Conservation (phyloP, 2,113 vertebrate species). For the Tapirus terrestris region DNA sequence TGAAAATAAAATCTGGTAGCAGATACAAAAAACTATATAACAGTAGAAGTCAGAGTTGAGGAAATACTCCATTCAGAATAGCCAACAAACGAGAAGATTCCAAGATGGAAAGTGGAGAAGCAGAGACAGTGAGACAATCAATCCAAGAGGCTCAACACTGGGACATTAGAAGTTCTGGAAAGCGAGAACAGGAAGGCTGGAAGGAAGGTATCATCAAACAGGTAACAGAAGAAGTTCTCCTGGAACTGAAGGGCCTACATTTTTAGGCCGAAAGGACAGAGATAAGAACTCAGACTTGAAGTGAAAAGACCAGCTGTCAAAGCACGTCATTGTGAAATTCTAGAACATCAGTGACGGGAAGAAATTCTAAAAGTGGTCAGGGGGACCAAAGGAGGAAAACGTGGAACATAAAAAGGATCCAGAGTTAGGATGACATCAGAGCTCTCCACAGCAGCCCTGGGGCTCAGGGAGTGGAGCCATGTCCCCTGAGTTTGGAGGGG, state of each 20-base stretch:
- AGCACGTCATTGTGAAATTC: background rate
- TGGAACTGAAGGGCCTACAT: fast-evolving
- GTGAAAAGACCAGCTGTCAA: no score
- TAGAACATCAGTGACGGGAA: background rate
- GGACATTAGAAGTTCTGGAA: background rate
- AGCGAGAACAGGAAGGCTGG: background rate
- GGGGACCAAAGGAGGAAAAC: background rate
- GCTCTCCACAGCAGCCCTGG: fast-evolving
- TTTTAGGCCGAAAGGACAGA: background rate
- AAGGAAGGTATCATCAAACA: fast-evolving
- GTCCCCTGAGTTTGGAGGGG: background rate
- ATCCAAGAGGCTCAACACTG: background rate
- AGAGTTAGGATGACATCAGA: fast-evolving
- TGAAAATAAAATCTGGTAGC: fast-evolving
- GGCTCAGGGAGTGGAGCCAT: fast-evolving
- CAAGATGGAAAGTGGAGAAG: no score
- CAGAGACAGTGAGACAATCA: no score
- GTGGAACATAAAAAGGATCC: background rate
- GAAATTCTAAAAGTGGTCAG: background rate
- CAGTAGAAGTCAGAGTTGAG: background rate
- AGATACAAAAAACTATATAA: fast-evolving
- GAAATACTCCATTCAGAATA: background rate
- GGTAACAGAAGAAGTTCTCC: background rate
- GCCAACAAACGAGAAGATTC: fast-evolving
- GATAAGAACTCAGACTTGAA: no score